Evolutionary conservation across 2,888 invertebrate species (phyloP), one percentile per base, ranked within the genome.

Genomic region (Dynastes hyllus): DNA sequence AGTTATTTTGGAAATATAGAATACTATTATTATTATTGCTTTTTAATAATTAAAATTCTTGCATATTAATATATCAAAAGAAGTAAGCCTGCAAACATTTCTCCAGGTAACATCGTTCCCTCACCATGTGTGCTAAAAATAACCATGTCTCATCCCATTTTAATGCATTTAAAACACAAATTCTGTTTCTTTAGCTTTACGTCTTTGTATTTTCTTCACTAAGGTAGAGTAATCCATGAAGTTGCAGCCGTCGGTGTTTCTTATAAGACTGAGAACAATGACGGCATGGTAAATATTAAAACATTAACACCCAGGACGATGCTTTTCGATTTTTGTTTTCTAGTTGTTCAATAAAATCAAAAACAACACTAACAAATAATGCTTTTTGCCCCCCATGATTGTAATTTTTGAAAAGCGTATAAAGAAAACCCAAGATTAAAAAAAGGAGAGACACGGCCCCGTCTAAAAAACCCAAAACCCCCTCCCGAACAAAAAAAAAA

Each of bases 301-400:
- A 58, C 22, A 0, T 16, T 22, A 22, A 58, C 22, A 16, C n/a
- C 27, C 8, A 4, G n/a, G 22, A 3, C 55, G 9, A 22, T 22
- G 9, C 55, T 22, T n/a, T 53, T 53, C 16, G 53, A 22, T 58
- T 27, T 63, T 29, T 63, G 63, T 63, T 29, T 51, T 69, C 29
- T 27, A 53, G 29, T 22, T 5, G 4, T 22, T 27, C 37, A 61
- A 22, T 22, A 55, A 32, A 53, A 71, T 37, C 71, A n/a, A 2
- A 2, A 37, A 71, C 16, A 63, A 61, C 63, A 27, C 22, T 22
- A 75, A 75, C 63, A 61, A 75, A 61, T 61, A 75, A 61, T 69
- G 40, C 29, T 29, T 53, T 27, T 51, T 51, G 63, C 9, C 63
- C 53, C 16, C 13, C 69, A 22, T 40, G 69, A 50, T 27, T 69